These are phyloP conservation scores for Nomada goodeniana DNA, from an alignment of 2,888 invertebrate species.

Conservation along the genomic window DNA sequence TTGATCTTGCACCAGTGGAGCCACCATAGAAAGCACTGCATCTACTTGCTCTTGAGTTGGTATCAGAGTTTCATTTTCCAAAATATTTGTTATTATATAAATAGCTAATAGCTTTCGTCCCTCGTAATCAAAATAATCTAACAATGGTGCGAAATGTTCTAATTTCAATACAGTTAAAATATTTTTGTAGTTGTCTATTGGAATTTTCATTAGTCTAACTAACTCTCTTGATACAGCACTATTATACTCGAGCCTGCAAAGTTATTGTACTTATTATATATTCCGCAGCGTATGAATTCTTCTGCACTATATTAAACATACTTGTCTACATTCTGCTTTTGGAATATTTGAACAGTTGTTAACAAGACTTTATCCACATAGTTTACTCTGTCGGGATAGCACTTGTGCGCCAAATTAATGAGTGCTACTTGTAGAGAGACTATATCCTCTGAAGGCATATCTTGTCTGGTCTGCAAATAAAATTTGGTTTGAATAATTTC, in stretches of 20 bases:
- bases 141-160: constrained; percentile 93
- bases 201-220: constrained; percentile 96
- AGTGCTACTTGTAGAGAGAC: constrained; percentile 97
- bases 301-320: constrained; percentile 80
- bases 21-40: constrained; percentile 91
- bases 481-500: background rate
- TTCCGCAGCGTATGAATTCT: background rate
- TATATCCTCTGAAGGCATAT: constrained; percentile 98
- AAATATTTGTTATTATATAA: constrained; percentile 94
- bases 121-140: constrained; percentile 94
- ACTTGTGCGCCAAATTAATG: constrained; percentile 97
- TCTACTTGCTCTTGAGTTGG: constrained; percentile 95
- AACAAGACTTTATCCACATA: constrained; percentile 98
- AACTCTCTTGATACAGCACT: constrained; percentile 96
- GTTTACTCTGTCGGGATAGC: constrained; percentile 97
- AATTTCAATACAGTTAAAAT: constrained; percentile 94
- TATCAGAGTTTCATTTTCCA: constrained; percentile 95
- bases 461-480: constrained; percentile 91
- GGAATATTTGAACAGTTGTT: constrained; percentile 95
- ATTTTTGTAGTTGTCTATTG: constrained; percentile 97
- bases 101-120: constrained; percentile 94
- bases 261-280: constrained; percentile 13
- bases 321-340: constrained; percentile 94
- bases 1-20: constrained; percentile 94
- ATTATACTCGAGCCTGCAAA: constrained; percentile 89